Percentiles rank a stretch among this genome's conserved stretches.
phyloP scores from a whole-genome alignment of 2,888 invertebrate species.

The Spodoptera littoralis region DNA sequence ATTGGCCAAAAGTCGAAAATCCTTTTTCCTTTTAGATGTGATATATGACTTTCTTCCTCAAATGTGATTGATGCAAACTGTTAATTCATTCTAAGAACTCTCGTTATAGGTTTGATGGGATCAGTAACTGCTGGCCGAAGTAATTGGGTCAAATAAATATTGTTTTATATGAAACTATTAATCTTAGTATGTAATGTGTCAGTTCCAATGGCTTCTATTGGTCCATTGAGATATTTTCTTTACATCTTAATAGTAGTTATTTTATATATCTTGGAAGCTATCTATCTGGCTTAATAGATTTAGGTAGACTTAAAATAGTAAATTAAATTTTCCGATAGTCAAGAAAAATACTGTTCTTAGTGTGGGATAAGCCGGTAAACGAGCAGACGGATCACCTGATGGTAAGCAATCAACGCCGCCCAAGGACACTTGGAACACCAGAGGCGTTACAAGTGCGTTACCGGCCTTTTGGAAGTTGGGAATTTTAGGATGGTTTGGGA shows the following conservation, averaged over 20 bases:
- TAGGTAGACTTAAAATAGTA: too few relatives aligned
- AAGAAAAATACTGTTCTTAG: too few relatives aligned
- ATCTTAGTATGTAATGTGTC: conserved; percentile 27
- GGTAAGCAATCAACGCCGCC: too few relatives aligned
- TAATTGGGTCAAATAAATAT: conserved; percentile 51
- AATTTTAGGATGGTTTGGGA: too few relatives aligned
- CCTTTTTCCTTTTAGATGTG: background rate
- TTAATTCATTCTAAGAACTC: conserved; percentile 47
- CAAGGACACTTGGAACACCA: too few relatives aligned
- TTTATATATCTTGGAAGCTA: too few relatives aligned
- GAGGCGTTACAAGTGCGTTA: too few relatives aligned
- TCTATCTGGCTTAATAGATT: too few relatives aligned
- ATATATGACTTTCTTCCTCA: conserved; percentile 20
- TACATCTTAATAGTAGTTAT: background rate
- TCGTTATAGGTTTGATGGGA: conserved; percentile 43
- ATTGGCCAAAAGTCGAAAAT: background rate
- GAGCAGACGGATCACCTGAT: too few relatives aligned
- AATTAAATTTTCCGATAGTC: too few relatives aligned
- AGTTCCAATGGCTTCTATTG: conserved; percentile 22
- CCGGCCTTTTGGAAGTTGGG: too few relatives aligned
- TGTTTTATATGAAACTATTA: conserved; percentile 34
- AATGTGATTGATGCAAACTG: conserved; percentile 26
- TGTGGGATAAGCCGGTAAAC: too few relatives aligned
- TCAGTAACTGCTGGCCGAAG: conserved; percentile 29
- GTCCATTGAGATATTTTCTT: background rate